These are phyloP conservation scores for Phania funesta DNA, from an alignment of 2,888 invertebrate genomes.

Conservation along the genomic window DNA sequence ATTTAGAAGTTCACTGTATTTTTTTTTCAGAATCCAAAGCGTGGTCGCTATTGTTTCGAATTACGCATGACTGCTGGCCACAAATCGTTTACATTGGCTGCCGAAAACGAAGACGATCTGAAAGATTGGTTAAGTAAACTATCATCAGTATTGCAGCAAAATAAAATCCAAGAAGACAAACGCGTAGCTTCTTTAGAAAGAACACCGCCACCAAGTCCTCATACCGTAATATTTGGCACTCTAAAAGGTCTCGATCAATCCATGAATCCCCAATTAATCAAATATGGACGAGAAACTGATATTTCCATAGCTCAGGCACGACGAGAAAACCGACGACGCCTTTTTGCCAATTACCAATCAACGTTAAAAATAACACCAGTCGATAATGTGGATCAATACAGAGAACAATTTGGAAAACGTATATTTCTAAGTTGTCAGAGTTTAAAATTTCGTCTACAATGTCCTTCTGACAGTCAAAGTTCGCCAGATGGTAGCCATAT, in stretches of 20 bases:
- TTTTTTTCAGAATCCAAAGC: conserved; percentile 86
- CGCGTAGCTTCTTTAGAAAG: conserved; percentile 85
- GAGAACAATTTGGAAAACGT: conserved; percentile 93
- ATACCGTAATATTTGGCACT: conserved; percentile 87
- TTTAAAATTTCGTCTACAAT: conserved; percentile 90
- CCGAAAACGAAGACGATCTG: conserved; percentile 91
- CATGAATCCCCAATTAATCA: conserved; percentile 94
- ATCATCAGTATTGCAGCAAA: conserved; percentile 90
- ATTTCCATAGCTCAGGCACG: conserved; percentile 90
- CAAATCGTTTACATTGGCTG: conserved; percentile 91
- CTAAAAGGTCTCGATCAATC: conserved; percentile 93
- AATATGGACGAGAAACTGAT: conserved; percentile 95
- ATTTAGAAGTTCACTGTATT: neutral
- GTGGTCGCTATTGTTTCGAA: conserved; percentile 93
- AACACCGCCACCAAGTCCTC: conserved; percentile 83
- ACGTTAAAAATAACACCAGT: conserved; percentile 79
- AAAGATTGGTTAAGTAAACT: conserved; percentile 92
- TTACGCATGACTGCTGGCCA: conserved; percentile 91
- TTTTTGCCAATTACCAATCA: conserved; percentile 86
- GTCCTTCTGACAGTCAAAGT: conserved; percentile 82
- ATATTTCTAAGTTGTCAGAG: conserved; percentile 91
- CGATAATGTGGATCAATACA: conserved; percentile 87
- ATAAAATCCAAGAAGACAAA: conserved; percentile 90
- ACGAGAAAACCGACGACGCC: conserved; percentile 88
- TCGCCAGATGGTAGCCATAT: conserved; percentile 83